These are phyloP conservation scores for Diadophis punctatus DNA, from an alignment of 2,113 vertebrate species.

Conservation along the genomic window DNA sequence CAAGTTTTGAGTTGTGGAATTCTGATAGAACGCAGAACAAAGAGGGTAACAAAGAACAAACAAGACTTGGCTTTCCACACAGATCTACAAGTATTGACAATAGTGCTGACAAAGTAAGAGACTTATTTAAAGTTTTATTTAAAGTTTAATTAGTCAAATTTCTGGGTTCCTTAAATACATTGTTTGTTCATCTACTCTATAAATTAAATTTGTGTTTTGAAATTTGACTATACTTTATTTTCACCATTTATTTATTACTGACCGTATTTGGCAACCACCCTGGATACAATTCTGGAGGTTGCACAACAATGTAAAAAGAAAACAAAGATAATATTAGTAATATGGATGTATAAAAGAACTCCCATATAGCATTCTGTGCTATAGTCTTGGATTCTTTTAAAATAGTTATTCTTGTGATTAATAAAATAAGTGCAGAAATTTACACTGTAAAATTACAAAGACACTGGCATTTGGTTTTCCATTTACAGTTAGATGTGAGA, in stretches of 20 bases:
- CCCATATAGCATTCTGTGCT: not conserved
- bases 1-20: constrained; percentile 94
- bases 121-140: not conserved
- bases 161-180: not conserved
- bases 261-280: not conserved
- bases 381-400: not conserved
- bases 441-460: not conserved
- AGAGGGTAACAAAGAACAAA: constrained; percentile 78
- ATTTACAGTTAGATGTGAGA: not conserved
- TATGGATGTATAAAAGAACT: not conserved
- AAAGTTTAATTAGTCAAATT: not conserved
- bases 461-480: not conserved
- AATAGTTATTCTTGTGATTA: not conserved
- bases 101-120: constrained; percentile 84
- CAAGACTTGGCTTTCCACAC: constrained; percentile 78
- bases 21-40: constrained; percentile 80
- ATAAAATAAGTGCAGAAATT: not conserved
- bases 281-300: not conserved
- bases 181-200: not conserved
- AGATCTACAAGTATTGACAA: constrained; percentile 76
- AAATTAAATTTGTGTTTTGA: not conserved
- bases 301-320: not conserved
- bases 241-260: not conserved
- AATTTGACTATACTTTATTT: not conserved
- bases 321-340: not conserved